phyloP scores from a whole-genome alignment of 2,888 invertebrate genomes.

The Choreutis nemorana region DNA sequence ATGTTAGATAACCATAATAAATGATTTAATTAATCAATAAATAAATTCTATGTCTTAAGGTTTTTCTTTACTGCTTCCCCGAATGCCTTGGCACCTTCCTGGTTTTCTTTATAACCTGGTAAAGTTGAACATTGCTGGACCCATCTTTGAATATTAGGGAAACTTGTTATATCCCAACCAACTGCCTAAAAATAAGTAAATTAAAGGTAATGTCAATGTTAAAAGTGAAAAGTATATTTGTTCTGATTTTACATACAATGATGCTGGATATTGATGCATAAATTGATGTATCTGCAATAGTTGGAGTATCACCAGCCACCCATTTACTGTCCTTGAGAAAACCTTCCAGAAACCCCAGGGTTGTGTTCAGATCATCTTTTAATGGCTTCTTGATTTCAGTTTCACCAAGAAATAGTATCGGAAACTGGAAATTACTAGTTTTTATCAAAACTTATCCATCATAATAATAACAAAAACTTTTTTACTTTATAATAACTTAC shows the following conservation, averaged over 20 bases:
- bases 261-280: conserved; percentile 65
- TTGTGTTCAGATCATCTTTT: conserved; percentile 62
- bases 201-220: conserved; percentile 1
- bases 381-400: conserved; percentile 60
- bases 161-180: conserved; percentile 65
- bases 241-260: conserved; percentile 40
- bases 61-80: conserved; percentile 67
- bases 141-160: conserved; percentile 68
- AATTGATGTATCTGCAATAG: conserved; percentile 71
- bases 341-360: conserved; percentile 66
- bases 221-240: background rate
- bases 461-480: background rate
- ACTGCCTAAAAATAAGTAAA: conserved; percentile 51
- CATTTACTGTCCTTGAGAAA: conserved; percentile 67
- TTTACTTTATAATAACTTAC: conserved; percentile 43
- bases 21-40: conserved; percentile 5
- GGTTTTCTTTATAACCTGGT: conserved; percentile 67
- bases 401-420: conserved; percentile 66
- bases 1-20: conserved; percentile 5
- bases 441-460: background rate
- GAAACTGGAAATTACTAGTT: conserved; percentile 52
- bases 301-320: conserved; percentile 68
- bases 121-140: conserved; percentile 61
- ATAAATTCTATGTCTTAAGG: conserved; percentile 18
- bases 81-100: conserved; percentile 65